Percentiles rank a stretch among this genome's conserved stretches.
Evolutionary conservation across 2,797 vertebrate genomes (phyloP).

Genomic region (Acanthornis magna): DNA sequence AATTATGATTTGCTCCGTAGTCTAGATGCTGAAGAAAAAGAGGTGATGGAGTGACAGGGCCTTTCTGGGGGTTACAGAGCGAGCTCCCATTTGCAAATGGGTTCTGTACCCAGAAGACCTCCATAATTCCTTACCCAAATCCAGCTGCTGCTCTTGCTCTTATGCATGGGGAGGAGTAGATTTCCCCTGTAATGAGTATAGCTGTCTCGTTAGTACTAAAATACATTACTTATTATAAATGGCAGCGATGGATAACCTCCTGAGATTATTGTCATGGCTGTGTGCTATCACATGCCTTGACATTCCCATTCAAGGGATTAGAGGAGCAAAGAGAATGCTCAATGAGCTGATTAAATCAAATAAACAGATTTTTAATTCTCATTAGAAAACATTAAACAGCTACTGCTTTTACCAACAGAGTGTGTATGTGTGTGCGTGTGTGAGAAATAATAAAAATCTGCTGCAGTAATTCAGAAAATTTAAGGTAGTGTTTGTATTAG

Average conservation of each 20-base stretch:
- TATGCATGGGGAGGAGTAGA: not conserved
- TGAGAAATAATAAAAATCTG: slow-evolving; percentile 31
- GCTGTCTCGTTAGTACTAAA: slow-evolving; percentile 26
- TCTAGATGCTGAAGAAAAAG: not conserved
- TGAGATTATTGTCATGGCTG: slow-evolving; percentile 23
- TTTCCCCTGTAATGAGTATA: not conserved
- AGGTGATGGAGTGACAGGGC: not conserved
- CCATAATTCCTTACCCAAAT: not conserved
- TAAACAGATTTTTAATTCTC: slow-evolving; percentile 49
- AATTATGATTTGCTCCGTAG: not conserved
- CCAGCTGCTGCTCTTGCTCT: not conserved
- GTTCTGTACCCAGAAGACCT: not conserved
- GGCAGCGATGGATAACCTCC: not conserved
- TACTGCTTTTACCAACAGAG: slow-evolving; percentile 10
- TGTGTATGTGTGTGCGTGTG: not conserved
- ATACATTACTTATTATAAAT: slow-evolving; percentile 18
- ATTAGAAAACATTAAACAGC: slow-evolving; percentile 43
- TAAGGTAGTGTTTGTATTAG: slow-evolving; percentile 54
- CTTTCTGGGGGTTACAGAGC: not conserved
- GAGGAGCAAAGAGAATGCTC: slow-evolving; percentile 37
- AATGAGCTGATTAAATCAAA: slow-evolving; percentile 54
- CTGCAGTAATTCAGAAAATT: slow-evolving; percentile 45
- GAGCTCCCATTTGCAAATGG: not conserved
- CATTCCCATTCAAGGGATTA: slow-evolving; percentile 51
- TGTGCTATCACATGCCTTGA: slow-evolving; percentile 22